These are phyloP conservation scores for Telmatochromis bifrenatus DNA, from an alignment of 2,113 vertebrate genomes.

Conservation along the genomic window DNA sequence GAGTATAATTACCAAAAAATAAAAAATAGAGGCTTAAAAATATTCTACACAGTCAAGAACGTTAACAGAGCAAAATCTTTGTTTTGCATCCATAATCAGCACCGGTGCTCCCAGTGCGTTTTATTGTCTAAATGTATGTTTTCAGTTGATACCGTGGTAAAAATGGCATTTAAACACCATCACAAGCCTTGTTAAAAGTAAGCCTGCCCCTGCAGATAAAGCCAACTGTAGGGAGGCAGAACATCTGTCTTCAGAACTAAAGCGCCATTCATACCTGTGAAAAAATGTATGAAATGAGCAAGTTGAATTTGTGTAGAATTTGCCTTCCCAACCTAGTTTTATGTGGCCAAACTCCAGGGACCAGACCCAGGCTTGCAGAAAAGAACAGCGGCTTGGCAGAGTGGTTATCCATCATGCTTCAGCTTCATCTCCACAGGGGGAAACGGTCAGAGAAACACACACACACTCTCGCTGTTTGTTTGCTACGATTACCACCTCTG, in stretches of 20 bases:
- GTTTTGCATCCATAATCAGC: neutral
- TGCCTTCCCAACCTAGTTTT: constrained; percentile 30
- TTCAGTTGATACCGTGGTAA: neutral
- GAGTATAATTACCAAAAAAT: neutral
- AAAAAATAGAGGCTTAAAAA: neutral
- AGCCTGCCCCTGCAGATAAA: neutral
- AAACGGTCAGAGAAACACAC: constrained; percentile 32
- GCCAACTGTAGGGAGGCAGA: neutral
- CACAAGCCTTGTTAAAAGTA: neutral
- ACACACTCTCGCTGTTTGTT: constrained; percentile 34
- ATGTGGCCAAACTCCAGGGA: constrained; percentile 16
- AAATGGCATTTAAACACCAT: neutral
- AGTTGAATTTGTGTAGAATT: constrained; percentile 40
- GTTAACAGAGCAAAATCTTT: neutral
- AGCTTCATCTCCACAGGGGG: constrained; percentile 39
- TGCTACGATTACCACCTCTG: constrained; percentile 46
- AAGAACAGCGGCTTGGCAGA: constrained; percentile 42
- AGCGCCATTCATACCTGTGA: neutral
- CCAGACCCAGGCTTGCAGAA: constrained; percentile 15
- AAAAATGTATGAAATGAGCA: neutral
- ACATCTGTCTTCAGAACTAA: neutral
- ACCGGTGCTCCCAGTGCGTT: neutral
- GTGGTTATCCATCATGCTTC: constrained; percentile 65
- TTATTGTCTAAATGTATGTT: neutral
- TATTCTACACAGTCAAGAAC: neutral